A percentile compares a stretch with the other conserved stretches of the same genome.
Conservation (phyloP, 2,797 vertebrate genomes). For the Gymnodraco acuticeps region DNA sequence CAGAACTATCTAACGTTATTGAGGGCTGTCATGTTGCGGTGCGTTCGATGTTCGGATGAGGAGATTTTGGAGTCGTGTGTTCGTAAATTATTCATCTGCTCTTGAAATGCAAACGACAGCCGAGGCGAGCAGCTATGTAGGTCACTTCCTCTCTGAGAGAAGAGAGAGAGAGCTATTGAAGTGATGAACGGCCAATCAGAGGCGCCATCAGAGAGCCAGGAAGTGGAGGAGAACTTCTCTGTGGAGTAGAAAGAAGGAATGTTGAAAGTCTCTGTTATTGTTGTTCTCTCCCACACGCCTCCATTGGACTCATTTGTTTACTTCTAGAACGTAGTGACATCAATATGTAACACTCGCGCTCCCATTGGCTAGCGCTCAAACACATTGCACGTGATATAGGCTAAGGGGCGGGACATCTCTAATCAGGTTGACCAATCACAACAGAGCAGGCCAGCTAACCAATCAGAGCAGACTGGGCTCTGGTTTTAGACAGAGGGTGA, state of each 20-base stretch:
- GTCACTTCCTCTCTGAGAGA: slow-evolving; percentile 71
- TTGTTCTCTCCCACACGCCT: too few relatives aligned
- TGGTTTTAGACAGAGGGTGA: too few relatives aligned
- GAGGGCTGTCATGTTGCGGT: slow-evolving; percentile 77
- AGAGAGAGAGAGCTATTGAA: slow-evolving; percentile 27
- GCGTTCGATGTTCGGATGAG: slow-evolving; percentile 40
- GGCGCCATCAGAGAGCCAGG: slow-evolving; percentile 29
- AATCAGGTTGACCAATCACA: too few relatives aligned
- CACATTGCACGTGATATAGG: too few relatives aligned
- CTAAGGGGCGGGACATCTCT: too few relatives aligned
- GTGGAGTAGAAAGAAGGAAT: not conserved
- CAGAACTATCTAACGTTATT: slow-evolving; percentile 71
- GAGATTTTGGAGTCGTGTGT: slow-evolving; percentile 52
- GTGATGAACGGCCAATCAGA: slow-evolving; percentile 50
- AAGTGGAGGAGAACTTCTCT: slow-evolving; percentile 28
- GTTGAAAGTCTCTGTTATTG: too few relatives aligned
- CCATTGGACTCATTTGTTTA: too few relatives aligned
- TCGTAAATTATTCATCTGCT: slow-evolving; percentile 84
- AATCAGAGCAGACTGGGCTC: too few relatives aligned
- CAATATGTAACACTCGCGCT: too few relatives aligned
- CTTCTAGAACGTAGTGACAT: too few relatives aligned
- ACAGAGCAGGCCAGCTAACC: too few relatives aligned
- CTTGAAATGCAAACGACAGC: slow-evolving; percentile 85
- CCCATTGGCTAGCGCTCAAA: too few relatives aligned
- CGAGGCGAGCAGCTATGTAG: slow-evolving; percentile 78